Evolutionary conservation across 2,113 vertebrate genomes (phyloP).

Genomic region (Furnarius figulus): DNA sequence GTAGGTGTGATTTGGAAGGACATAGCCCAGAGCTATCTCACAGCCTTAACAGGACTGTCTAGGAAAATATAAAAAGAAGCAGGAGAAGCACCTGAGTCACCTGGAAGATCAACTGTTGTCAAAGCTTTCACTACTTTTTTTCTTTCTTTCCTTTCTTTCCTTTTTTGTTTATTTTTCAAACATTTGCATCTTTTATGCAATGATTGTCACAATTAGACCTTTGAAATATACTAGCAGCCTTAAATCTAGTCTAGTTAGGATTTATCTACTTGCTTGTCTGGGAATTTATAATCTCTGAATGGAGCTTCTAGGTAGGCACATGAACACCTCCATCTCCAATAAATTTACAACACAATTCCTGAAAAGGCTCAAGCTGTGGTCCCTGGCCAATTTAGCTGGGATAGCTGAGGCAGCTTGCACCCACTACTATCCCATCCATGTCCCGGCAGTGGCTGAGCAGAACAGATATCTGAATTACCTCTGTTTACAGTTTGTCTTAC

Average conservation of each 20-base stretch:
- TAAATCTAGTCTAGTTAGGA: not conserved
- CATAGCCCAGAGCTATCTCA: not conserved
- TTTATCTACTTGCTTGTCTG: not conserved
- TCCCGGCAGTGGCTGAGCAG: not conserved
- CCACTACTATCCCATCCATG: not conserved
- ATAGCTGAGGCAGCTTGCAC: not conserved
- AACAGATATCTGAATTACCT: not conserved
- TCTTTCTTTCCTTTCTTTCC: too few relatives aligned
- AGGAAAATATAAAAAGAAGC: not conserved
- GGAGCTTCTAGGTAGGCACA: not conserved
- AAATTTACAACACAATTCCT: not conserved
- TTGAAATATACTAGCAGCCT: not conserved
- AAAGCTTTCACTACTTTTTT: not conserved
- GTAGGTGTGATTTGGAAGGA: constrained; percentile 27
- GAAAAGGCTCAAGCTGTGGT: not conserved
- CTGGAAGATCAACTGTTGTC: not conserved
- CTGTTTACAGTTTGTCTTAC: not conserved
- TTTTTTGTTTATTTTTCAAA: not conserved
- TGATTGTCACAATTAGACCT: not conserved
- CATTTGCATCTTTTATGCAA: not conserved
- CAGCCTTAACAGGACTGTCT: not conserved
- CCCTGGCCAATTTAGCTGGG: not conserved
- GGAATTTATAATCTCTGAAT: not conserved
- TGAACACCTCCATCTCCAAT: not conserved
- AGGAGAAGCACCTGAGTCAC: not conserved